Conservation (phyloP, 2,888 invertebrate species). For the Hypomecis atomaria region DNA sequence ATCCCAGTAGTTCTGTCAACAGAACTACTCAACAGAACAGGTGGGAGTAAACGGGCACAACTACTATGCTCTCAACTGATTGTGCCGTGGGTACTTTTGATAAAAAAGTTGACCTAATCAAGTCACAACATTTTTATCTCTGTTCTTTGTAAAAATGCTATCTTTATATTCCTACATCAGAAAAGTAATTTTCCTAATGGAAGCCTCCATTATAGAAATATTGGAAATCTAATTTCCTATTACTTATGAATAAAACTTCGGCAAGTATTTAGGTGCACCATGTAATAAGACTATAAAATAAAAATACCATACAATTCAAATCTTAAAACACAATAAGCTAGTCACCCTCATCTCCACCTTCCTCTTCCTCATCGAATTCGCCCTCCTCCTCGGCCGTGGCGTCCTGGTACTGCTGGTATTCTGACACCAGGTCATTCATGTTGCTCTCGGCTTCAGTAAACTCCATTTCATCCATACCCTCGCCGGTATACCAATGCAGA, state of each 20-base stretch:
- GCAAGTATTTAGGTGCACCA: conserved; percentile 19
- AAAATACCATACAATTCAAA: conserved; percentile 56
- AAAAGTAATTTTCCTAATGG: neutral
- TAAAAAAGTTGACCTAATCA: too few relatives aligned
- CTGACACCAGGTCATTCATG: conserved; percentile 94
- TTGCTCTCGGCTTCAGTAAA: conserved; percentile 98
- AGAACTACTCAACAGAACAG: too few relatives aligned
- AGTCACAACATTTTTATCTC: too few relatives aligned
- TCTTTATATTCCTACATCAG: neutral
- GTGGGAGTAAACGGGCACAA: too few relatives aligned
- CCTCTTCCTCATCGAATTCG: conserved; percentile 84
- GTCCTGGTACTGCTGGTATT: conserved; percentile 91
- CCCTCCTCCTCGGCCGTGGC: conserved; percentile 85
- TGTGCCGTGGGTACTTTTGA: too few relatives aligned
- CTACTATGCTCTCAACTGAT: too few relatives aligned
- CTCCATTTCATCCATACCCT: conserved; percentile 98
- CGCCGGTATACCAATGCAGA: conserved; percentile 93
- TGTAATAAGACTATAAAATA: conserved; percentile 43
- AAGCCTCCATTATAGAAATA: neutral
- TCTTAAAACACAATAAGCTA: conserved; percentile 68
- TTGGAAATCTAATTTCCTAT: neutral
- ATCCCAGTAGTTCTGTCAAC: too few relatives aligned
- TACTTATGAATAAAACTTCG: conserved; percentile 35
- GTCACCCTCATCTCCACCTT: conserved; percentile 86
- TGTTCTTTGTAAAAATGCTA: too few relatives aligned